Conservation (phyloP, 2,797 vertebrate genomes). For the Siniperca obscura region DNA sequence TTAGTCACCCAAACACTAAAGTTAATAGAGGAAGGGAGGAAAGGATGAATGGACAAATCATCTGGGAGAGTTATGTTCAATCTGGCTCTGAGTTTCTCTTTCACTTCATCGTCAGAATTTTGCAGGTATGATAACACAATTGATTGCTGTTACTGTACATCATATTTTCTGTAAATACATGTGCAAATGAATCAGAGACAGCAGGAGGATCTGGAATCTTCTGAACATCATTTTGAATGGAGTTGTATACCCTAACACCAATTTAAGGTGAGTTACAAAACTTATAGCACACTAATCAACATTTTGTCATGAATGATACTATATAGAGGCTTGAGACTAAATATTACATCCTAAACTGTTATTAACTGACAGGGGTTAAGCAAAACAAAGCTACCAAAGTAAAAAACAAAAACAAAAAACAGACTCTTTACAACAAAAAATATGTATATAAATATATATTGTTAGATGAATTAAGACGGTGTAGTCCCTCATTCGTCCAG, state of each 20-base stretch:
- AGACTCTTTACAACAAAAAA: background rate
- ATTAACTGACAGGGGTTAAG: background rate
- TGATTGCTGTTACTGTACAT: background rate
- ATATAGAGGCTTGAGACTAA: background rate
- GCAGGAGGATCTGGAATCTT: background rate
- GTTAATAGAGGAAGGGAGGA: conserved; percentile 4
- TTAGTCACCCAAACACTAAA: conserved; percentile 41
- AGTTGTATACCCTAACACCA: background rate
- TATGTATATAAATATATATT: too few species aligned
- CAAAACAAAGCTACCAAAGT: background rate
- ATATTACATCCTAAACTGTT: background rate
- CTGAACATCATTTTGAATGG: background rate
- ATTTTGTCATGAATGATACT: conserved; percentile 2
- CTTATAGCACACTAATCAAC: background rate
- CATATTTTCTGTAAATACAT: background rate
- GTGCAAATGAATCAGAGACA: background rate
- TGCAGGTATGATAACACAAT: background rate
- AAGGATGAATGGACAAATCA: background rate
- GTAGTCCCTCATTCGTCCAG: too few species aligned
- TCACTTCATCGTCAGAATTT: background rate
- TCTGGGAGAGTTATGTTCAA: conserved; percentile 5
- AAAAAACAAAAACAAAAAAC: background rate
- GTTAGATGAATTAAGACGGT: background rate
- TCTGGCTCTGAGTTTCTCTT: conserved; percentile 10
- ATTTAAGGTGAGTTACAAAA: conserved; percentile 32